Evolutionary conservation across 2,797 vertebrate genomes (phyloP), one percentile per base, ranked within the genome.

Genomic region (Lepidocolaptes lacrymiger): DNA sequence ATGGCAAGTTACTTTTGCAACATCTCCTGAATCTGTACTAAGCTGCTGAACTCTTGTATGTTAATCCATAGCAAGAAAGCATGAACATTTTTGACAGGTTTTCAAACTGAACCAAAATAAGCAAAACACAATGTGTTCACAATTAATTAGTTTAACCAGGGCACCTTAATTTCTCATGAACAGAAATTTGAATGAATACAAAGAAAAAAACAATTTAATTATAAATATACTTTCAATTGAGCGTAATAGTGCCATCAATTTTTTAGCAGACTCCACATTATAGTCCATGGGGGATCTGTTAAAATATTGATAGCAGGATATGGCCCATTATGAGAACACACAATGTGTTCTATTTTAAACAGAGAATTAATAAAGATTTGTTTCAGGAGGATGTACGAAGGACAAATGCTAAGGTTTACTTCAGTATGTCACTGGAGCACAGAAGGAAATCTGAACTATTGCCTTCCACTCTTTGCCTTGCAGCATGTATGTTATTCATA

Each of bases 291-390:
- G 95, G 94, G 75, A 95, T 94, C 95, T 96, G 85, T 89, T 97
- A 96, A 97, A 97, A 97, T 97, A 97, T 97, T 97, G 93, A 97
- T 97, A 91, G 72, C 94, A 96, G 95, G 95, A 96, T 96, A 94
- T 94, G 75, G 85, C 75, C 85, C 71, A 89, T 94, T 97, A 93
- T 61, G 82, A 93, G 80, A 43, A 66, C 87, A 83, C 54, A 77
- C 17, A 48, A 85, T 73, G 75, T 91, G 87, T 82, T 95, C 91
- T 96, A 91, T 95, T 96, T 97, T 91, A 95, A 96, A 94, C 39
- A 88, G 61, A 81, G 36, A 96, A 93, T 94, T 97, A 97, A 97
- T 95, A 85, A 95, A 95, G 72, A 94, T 95, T 95, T 95, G 69
- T 91, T 91, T 95, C 56, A 91, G 67, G 48, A 95, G 63, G 85